These are phyloP conservation scores for Beaufortia kweichowensis DNA, from an alignment of 2,113 vertebrate genomes.

Conservation along the genomic window DNA sequence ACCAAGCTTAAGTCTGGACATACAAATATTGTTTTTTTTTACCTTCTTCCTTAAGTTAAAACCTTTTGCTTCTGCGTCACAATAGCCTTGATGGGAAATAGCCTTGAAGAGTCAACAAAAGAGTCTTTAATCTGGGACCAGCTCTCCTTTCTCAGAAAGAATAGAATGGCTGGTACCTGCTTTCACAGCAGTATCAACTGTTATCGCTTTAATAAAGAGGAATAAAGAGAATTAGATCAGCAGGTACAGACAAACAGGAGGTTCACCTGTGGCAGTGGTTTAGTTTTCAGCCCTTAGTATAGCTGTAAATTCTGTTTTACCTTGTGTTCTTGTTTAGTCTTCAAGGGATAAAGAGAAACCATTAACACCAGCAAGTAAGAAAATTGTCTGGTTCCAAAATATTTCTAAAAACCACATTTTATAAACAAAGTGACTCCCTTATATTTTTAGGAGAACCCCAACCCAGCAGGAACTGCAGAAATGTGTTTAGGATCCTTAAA, in stretches of 20 bases:
- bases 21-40: not conserved
- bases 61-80: not conserved
- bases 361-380: not conserved
- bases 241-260: not conserved
- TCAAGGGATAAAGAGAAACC: not conserved
- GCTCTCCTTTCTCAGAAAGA: not conserved
- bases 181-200: slow-evolving; percentile 20
- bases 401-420: no score
- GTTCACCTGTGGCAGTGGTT: not conserved
- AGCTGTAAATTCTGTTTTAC: slow-evolving; percentile 6
- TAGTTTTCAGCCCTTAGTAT: not conserved
- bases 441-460: no score
- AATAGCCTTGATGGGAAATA: not conserved
- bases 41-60: not conserved
- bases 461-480: no score
- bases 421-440: no score
- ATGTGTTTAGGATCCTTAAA: not conserved
- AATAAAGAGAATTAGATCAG: not conserved
- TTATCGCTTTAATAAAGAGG: slow-evolving; percentile 1
- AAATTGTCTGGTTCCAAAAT: not conserved
- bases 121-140: not conserved
- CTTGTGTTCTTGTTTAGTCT: not conserved
- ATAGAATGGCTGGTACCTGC: not conserved
- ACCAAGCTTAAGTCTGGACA: not conserved
- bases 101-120: not conserved